Evolutionary conservation across 2,797 vertebrate species (phyloP).

Genomic region (Sarcoramphus papa): DNA sequence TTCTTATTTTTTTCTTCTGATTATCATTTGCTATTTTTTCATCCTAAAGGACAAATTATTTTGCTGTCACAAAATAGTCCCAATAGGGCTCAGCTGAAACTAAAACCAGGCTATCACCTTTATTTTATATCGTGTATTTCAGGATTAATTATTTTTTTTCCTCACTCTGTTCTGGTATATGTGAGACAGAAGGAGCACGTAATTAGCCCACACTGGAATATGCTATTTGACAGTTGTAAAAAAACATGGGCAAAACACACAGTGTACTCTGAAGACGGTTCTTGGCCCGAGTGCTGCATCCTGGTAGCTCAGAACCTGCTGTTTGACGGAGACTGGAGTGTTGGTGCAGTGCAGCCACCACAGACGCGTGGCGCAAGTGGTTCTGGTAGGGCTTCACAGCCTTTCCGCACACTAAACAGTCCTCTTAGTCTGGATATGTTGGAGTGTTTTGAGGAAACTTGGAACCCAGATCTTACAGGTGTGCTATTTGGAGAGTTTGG

Average conservation of each 20-base stretch:
- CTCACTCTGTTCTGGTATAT: not conserved
- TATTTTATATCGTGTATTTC: not conserved
- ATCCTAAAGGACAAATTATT: not conserved
- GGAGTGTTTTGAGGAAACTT: not conserved
- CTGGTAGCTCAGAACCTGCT: not conserved
- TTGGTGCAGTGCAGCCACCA: too few relatives aligned
- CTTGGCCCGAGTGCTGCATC: not conserved
- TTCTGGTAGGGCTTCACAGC: not conserved
- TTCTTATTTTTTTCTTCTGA: not conserved
- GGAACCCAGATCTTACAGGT: not conserved
- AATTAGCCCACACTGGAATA: not conserved
- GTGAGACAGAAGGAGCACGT: not conserved
- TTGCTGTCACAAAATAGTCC: not conserved
- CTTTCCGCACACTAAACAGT: too few relatives aligned
- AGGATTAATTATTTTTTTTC: not conserved
- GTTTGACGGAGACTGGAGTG: too few relatives aligned
- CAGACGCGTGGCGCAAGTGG: rapidly evolving
- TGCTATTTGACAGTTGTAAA: not conserved
- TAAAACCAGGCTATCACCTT: not conserved
- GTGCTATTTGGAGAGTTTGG: not conserved
- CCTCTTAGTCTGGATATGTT: not conserved
- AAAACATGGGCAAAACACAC: not conserved
- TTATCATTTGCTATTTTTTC: not conserved
- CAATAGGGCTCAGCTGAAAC: not conserved
- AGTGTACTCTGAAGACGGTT: not conserved